Percentiles rank a stretch among this genome's conserved stretches.
Evolutionary conservation across 2,113 vertebrate genomes (phyloP).

Genomic region (Marmota monax): DNA sequence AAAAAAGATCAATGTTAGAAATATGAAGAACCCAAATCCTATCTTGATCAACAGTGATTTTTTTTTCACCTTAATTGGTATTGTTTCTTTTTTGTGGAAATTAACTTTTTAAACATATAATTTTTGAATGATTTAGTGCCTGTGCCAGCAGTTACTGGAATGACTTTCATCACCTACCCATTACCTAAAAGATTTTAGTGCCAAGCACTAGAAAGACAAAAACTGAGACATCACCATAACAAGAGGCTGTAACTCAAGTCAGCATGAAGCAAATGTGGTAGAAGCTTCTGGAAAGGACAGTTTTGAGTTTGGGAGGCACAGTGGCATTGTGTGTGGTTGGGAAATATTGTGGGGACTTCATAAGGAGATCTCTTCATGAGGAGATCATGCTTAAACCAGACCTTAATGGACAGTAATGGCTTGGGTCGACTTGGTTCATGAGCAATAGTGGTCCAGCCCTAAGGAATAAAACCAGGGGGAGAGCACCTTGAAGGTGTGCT

Average conservation of each 20-base stretch:
- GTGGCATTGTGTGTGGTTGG: not conserved
- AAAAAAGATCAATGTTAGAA: not conserved
- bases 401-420: not conserved
- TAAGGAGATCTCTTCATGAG: not conserved
- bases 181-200: not conserved
- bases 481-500: not conserved
- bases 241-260: not conserved
- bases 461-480: too few species aligned
- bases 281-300: not conserved
- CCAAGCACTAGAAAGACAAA: not conserved
- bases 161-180: not conserved
- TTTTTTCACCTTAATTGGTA: not conserved
- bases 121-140: not conserved
- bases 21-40: not conserved
- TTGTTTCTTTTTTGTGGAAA: not conserved
- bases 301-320: not conserved
- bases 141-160: not conserved
- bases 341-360: not conserved
- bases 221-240: accelerated
- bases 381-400: not conserved
- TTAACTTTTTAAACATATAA: not conserved
- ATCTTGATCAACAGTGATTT: not conserved
- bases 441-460: not conserved
- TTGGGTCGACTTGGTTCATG: not conserved
- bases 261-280: not conserved